phyloP scores from a whole-genome alignment of 2,888 invertebrate genomes.

The Agriopis leucophaearia region DNA sequence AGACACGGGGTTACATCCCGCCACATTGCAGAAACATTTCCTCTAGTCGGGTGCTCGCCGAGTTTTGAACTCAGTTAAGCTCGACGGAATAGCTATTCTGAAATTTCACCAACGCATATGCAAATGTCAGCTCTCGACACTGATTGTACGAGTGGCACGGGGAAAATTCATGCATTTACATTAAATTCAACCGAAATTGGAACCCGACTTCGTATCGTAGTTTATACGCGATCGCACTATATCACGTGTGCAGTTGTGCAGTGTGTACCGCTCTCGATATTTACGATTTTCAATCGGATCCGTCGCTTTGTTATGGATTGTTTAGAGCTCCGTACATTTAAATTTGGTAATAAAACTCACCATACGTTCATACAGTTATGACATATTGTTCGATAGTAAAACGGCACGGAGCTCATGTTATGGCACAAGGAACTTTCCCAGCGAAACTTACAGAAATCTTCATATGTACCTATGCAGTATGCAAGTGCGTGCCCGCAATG shows the following conservation, averaged over 20 bases:
- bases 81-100: conserved; percentile 79
- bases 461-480: conserved; percentile 1
- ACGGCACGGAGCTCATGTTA: not conserved
- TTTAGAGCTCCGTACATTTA: conserved; percentile 41
- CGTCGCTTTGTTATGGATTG: conserved; percentile 57
- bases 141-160: conserved; percentile 84
- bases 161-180: conserved; percentile 86
- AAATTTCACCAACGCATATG: conserved; percentile 84
- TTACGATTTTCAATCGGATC: conserved; percentile 80
- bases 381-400: conserved; percentile 35
- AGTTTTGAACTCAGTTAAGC: conserved; percentile 84
- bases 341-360: conserved; percentile 38
- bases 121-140: conserved; percentile 85
- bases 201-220: conserved; percentile 75
- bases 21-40: conserved; percentile 70
- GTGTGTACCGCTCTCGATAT: conserved; percentile 70
- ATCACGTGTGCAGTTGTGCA: conserved; percentile 64
- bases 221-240: conserved; percentile 75
- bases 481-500: conserved; percentile 42
- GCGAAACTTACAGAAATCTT: conserved; percentile 7
- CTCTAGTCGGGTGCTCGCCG: conserved; percentile 68
- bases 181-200: conserved; percentile 84
- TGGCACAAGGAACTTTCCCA: conserved; percentile 14
- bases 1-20: conserved; percentile 68
- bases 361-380: conserved; percentile 20